A percentile compares a stretch with the other conserved stretches of the same genome.
These are phyloP conservation scores for Rhabdomys pumilio DNA, from an alignment of 2,797 vertebrate genomes.

Conservation along the genomic window DNA sequence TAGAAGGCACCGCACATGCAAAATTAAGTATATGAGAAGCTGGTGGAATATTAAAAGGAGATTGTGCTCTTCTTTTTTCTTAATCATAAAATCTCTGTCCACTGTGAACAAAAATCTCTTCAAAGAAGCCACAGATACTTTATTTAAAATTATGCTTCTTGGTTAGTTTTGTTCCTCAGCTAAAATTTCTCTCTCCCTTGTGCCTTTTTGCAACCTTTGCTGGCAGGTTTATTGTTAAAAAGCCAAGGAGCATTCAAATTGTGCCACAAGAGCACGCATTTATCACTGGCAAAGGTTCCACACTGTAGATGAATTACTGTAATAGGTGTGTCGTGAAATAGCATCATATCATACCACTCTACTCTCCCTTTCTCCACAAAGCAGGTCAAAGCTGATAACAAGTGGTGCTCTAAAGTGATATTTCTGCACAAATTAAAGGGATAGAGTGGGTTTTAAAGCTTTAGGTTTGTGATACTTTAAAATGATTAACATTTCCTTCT, in stretches of 20 bases:
- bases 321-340: slow-evolving; percentile 87
- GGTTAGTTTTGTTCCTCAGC: slow-evolving; percentile 78
- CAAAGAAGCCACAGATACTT: slow-evolving; percentile 60
- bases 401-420: slow-evolving; percentile 78
- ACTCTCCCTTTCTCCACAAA: slow-evolving; percentile 86
- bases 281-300: slow-evolving; percentile 85
- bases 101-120: slow-evolving; percentile 72
- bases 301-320: slow-evolving; percentile 87
- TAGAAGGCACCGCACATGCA: background rate
- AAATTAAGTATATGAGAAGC: slow-evolving; percentile 2
- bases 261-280: slow-evolving; percentile 84
- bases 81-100: slow-evolving; percentile 64
- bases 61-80: background rate
- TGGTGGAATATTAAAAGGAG: slow-evolving; percentile 41
- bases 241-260: slow-evolving; percentile 87
- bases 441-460: slow-evolving; percentile 79
- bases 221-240: slow-evolving; percentile 87
- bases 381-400: slow-evolving; percentile 84
- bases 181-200: slow-evolving; percentile 70
- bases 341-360: slow-evolving; percentile 87
- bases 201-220: slow-evolving; percentile 85
- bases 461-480: slow-evolving; percentile 72
- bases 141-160: slow-evolving; percentile 70
- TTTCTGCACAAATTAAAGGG: slow-evolving; percentile 84
- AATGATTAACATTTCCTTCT: slow-evolving; percentile 74